These are phyloP conservation scores for Galeopterus variegatus DNA, from an alignment of 2,113 vertebrate species.

Conservation along the genomic window DNA sequence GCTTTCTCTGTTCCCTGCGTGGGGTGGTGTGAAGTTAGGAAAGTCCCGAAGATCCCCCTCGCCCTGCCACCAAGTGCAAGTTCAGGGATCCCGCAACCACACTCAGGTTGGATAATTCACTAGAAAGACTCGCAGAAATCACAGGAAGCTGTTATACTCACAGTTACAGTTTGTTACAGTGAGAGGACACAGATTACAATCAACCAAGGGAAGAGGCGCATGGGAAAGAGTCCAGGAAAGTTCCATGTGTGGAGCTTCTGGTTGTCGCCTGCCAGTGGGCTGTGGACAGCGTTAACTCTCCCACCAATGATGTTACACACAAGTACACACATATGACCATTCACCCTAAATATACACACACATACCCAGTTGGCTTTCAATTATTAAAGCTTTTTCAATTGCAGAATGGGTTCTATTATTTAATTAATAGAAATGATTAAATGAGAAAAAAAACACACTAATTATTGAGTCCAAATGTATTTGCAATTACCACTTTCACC, in stretches of 20 bases:
- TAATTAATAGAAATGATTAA: slow-evolving; percentile 27
- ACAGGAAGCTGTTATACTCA: fast-evolving
- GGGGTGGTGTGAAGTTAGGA: background rate
- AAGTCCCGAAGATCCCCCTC: background rate
- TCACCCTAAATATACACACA: background rate
- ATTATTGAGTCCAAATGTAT: background rate
- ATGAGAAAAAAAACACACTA: background rate
- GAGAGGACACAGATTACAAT: background rate
- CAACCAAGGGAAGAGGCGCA: background rate
- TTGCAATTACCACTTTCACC: background rate
- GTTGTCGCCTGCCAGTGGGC: background rate
- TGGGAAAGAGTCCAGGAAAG: background rate
- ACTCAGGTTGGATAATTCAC: background rate
- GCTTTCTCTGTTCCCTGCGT: background rate
- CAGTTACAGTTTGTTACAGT: background rate
- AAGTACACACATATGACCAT: background rate
- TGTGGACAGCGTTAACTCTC: fast-evolving
- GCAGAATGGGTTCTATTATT: background rate
- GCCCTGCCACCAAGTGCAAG: background rate
- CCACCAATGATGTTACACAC: fast-evolving
- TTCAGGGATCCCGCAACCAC: background rate
- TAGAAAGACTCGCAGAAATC: background rate
- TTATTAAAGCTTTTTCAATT: background rate
- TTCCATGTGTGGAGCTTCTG: fast-evolving
- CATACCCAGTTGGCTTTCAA: background rate